Conservation (phyloP, 2,797 vertebrate genomes). For the Coendou prehensilis region DNA sequence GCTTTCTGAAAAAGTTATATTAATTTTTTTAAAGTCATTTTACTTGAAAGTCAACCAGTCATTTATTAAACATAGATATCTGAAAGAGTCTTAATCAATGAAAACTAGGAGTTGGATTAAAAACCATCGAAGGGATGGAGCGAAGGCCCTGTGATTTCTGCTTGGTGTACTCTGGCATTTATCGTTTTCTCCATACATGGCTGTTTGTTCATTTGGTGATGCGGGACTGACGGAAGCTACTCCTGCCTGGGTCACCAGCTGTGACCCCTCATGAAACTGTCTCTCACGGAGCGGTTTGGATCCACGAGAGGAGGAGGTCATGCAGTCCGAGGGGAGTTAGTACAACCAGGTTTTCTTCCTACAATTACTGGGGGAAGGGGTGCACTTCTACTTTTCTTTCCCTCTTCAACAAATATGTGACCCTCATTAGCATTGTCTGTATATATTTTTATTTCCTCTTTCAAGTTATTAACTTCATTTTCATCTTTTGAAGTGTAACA, state of each 20-base stretch:
- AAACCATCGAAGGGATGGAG: constrained; percentile 95
- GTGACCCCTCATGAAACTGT: constrained; percentile 98
- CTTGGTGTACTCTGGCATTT: constrained; percentile 95
- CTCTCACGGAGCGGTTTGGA: constrained; percentile 59
- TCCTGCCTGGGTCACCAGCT: constrained; percentile 96
- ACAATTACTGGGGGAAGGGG: constrained; percentile 96
- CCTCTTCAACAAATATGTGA: constrained; percentile 95
- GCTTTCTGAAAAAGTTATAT: constrained; percentile 75
- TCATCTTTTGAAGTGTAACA: constrained; percentile 95
- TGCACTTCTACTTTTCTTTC: constrained; percentile 91
- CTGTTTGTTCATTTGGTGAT: constrained; percentile 93
- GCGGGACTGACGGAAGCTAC: constrained; percentile 96
- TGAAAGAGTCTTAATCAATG: constrained; percentile 85
- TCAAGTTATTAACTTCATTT: constrained; percentile 91
- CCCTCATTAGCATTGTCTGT: constrained; percentile 95
- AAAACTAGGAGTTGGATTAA: constrained; percentile 89
- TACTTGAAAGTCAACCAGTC: constrained; percentile 76
- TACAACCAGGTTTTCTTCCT: constrained; percentile 94
- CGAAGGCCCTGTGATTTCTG: constrained; percentile 97
- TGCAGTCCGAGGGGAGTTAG: constrained; percentile 86
- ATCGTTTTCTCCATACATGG: constrained; percentile 96
- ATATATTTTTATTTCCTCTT: constrained; percentile 93
- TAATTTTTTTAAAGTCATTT: neutral
- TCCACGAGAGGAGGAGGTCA: constrained; percentile 78
- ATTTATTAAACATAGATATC: constrained; percentile 83